A percentile compares a stretch with the other conserved stretches of the same genome.
Conservation (phyloP, 2,113 vertebrate genomes). For the Nanger granti region DNA sequence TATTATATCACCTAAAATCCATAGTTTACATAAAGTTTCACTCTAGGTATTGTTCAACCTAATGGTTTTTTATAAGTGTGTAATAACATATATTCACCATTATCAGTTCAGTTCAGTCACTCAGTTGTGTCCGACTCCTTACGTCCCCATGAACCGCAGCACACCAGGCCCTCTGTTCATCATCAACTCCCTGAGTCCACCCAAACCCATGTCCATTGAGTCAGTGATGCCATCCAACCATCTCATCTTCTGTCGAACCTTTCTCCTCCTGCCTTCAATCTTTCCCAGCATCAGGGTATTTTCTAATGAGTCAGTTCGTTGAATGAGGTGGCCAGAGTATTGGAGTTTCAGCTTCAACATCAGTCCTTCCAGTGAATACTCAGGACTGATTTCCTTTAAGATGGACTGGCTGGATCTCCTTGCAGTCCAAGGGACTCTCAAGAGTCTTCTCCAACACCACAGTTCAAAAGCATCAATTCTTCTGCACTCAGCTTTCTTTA, state of each 20-base stretch:
- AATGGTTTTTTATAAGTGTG: neutral
- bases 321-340: neutral
- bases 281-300: neutral
- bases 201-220: neutral
- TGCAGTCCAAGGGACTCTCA: neutral
- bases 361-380: neutral
- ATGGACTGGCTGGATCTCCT: neutral
- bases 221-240: neutral
- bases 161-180: neutral
- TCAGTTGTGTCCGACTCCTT: neutral
- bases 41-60: neutral
- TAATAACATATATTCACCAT: neutral
- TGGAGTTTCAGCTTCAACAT: neutral
- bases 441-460: neutral
- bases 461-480: neutral
- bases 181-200: neutral
- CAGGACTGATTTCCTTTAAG: neutral
- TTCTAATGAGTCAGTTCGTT: neutral
- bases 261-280: neutral
- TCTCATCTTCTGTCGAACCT: neutral
- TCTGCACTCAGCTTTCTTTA: fast-evolving
- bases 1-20: neutral
- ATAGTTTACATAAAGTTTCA: neutral
- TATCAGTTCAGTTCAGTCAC: neutral
- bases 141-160: fast-evolving